Percentiles rank a stretch among this genome's conserved stretches.
Evolutionary conservation across 1,140 invertebrate species (phyloP).

Genomic region (Aporrectodea caliginosa): DNA sequence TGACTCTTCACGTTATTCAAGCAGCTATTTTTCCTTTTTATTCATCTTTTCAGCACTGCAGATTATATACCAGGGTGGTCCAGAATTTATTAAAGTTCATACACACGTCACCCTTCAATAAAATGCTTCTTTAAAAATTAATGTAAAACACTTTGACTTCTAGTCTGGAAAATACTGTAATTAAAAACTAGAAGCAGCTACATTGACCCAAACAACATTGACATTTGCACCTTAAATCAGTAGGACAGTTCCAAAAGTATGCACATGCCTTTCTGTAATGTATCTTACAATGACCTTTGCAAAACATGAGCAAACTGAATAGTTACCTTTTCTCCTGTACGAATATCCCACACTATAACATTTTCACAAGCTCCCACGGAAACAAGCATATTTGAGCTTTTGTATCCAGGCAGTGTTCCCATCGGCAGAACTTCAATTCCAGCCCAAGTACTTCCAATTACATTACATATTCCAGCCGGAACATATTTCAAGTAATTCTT

Average conservation of each 20-base stretch:
- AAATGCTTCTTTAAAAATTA: no score
- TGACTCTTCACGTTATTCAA: no score
- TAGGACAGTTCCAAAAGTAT: neutral
- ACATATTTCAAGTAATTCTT: slow-evolving; percentile 92
- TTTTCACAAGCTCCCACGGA: slow-evolving; percentile 87
- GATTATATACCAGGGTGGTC: no score
- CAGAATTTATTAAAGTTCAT: no score
- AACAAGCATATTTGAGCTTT: slow-evolving; percentile 64
- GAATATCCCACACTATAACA: slow-evolving; percentile 89
- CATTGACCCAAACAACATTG: no score
- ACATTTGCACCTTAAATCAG: no score
- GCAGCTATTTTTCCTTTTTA: no score
- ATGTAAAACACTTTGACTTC: no score
- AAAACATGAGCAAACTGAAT: neutral
- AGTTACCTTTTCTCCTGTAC: slow-evolving; percentile 73
- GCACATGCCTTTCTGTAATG: neutral
- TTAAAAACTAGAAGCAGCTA: no score
- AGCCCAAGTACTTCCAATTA: slow-evolving; percentile 70
- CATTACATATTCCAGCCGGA: slow-evolving; percentile 69
- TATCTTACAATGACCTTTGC: neutral
- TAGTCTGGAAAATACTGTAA: no score
- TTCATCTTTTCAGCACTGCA: no score
- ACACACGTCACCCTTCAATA: no score
- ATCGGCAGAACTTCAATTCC: neutral
- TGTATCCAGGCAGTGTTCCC: neutral